A percentile compares a stretch with the other conserved stretches of the same genome.
Evolutionary conservation across 2,888 invertebrate species (phyloP).

Genomic region (Scelioninae gen. 1): DNA sequence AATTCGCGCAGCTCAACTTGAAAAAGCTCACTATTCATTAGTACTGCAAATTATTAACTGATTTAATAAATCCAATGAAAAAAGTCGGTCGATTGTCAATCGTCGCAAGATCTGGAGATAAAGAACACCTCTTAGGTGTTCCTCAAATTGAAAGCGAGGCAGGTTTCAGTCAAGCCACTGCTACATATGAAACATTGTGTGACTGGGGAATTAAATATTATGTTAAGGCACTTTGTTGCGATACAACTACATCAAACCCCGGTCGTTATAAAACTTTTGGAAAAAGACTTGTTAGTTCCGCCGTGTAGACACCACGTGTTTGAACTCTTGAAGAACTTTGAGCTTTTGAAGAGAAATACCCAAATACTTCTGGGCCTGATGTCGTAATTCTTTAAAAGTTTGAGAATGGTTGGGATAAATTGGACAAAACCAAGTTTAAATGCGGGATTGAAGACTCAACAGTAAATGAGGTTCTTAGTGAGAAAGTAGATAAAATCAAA

Average conservation of each 20-base stretch:
- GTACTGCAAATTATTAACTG: no score
- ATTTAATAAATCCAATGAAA: no score
- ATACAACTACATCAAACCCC: conserved; percentile 71
- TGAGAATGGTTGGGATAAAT: conserved; percentile 36
- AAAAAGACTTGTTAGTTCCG: conserved; percentile 21
- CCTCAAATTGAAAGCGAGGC: no score
- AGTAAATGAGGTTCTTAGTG: no score
- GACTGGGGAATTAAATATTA: conserved; percentile 26
- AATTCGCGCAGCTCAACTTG: conserved; percentile 25
- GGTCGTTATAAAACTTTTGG: conserved; percentile 63
- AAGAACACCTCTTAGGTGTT: conserved; percentile 46
- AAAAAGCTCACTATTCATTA: conserved; percentile 26
- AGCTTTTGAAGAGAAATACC: conserved; percentile 32
- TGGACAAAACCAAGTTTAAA: no score
- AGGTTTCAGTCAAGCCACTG: conserved; percentile 47
- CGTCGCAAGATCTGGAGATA: no score
- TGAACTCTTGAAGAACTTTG: conserved; percentile 45
- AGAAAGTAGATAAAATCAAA: no score
- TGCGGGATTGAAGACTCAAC: no score
- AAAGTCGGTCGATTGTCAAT: no score
- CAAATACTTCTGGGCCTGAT: conserved; percentile 41
- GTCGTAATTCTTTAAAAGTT: conserved; percentile 43
- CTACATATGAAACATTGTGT: conserved; percentile 40
- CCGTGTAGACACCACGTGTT: conserved; percentile 64
- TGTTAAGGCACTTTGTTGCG: conserved; percentile 67